Evolutionary conservation across 2,888 invertebrate species (phyloP).

Genomic region (Matsumyia berberina): DNA sequence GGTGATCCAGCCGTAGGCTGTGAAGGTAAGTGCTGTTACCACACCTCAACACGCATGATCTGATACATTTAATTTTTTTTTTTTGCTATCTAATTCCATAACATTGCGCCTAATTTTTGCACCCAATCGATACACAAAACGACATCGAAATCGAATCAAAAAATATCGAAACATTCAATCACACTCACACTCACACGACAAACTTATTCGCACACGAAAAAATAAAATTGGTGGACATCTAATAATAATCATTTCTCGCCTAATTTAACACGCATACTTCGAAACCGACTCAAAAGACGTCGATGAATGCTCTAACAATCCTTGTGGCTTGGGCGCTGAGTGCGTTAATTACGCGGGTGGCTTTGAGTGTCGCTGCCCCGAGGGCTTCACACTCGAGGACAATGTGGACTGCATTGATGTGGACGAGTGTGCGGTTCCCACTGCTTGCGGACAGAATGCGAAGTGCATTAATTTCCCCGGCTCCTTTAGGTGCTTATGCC

Average conservation of each 20-base stretch:
- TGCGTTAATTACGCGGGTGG: conserved; percentile 91
- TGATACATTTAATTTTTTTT: conserved; percentile 27
- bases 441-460: conserved; percentile 90
- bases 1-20: conserved; percentile 92
- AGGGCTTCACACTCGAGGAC: conserved; percentile 87
- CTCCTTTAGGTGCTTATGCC: conserved; percentile 91
- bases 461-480: conserved; percentile 93
- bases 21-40: conserved; percentile 86
- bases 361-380: conserved; percentile 90
- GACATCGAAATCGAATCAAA: conserved; percentile 57
- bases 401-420: conserved; percentile 88
- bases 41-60: conserved; percentile 24
- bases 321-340: conserved; percentile 89
- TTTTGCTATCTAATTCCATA: conserved; percentile 74
- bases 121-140: conserved; percentile 77
- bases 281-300: conserved; percentile 86
- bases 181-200: conserved; percentile 48
- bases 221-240: conserved; percentile 66
- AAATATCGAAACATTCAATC: conserved; percentile 39
- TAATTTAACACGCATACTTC: conserved; percentile 41
- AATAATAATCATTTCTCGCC: conserved; percentile 31
- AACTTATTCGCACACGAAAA: conserved; percentile 62
- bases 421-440: conserved; percentile 89
- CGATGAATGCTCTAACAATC: conserved; percentile 89
- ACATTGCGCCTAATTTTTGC: conserved; percentile 72